phyloP scores from a whole-genome alignment of 2,113 vertebrate species.

The Chaenogobius annularis region DNA sequence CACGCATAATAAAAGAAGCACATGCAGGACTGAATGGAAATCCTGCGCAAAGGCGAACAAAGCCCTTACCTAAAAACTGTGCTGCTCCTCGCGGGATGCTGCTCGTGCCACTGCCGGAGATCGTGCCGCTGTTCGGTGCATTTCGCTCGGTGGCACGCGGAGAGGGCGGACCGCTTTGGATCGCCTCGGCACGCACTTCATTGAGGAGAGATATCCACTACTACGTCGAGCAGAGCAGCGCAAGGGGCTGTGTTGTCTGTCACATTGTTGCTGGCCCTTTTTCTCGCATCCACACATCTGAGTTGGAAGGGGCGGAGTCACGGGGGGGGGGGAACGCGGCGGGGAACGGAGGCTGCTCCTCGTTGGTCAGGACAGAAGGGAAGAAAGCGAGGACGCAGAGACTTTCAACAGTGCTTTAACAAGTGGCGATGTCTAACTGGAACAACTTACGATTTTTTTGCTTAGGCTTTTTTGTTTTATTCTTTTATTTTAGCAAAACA shows the following conservation, averaged over 20 bases:
- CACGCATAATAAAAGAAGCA: constrained; percentile 25
- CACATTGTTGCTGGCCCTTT: constrained; percentile 65
- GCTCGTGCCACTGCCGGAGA: constrained; percentile 12
- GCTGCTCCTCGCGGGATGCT: constrained; percentile 42
- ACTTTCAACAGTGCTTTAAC: not conserved
- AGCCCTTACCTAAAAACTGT: constrained; percentile 66
- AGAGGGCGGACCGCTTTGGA: constrained; percentile 27
- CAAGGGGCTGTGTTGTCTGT: constrained; percentile 48
- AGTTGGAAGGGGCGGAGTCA: constrained; percentile 55
- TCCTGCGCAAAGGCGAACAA: constrained; percentile 50
- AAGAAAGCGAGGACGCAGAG: not conserved
- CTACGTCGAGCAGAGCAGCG: constrained; percentile 27
- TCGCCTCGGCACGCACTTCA: constrained; percentile 28
- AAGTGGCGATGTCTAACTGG: not conserved
- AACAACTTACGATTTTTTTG: not conserved
- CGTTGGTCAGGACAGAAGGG: constrained; percentile 1
- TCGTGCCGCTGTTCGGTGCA: constrained; percentile 31
- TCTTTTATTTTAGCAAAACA: no score
- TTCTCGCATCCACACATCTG: constrained; percentile 46
- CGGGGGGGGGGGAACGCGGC: not conserved
- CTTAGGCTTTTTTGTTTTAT: no score
- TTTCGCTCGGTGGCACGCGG: constrained; percentile 37
- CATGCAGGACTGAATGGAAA: constrained; percentile 38
- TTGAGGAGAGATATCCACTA: constrained; percentile 16
- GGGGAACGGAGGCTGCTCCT: constrained; percentile 14